Percentiles rank a stretch among this genome's conserved stretches.
phyloP scores from a whole-genome alignment of 2,888 invertebrate species.

The Enchytraeus crypticus region DNA sequence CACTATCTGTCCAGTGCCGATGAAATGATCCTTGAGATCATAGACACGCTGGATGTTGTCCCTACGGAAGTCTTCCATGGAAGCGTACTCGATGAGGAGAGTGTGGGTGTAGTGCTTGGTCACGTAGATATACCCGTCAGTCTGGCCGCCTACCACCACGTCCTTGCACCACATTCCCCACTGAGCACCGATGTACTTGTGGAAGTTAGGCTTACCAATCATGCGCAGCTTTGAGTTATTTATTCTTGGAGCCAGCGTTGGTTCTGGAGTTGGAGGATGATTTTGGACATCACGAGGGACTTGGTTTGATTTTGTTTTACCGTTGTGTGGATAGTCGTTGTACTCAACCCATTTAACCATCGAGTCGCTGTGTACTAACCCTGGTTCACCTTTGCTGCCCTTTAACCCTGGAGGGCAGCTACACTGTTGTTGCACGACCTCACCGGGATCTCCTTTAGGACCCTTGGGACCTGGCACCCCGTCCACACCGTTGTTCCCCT shows the following conservation, averaged over 20 bases:
- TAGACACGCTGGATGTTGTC: constrained; percentile 33
- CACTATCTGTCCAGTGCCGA: constrained; percentile 92
- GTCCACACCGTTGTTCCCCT: background rate
- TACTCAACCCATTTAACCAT: background rate
- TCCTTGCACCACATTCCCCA: constrained; percentile 83
- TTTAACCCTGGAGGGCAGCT: background rate
- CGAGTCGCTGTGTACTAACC: background rate
- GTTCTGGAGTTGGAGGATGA: background rate
- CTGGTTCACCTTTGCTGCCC: background rate
- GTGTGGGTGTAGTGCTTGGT: constrained; percentile 68
- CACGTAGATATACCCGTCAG: constrained; percentile 66
- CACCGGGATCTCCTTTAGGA: background rate
- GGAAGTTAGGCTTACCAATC: constrained; percentile 82
- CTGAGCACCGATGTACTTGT: constrained; percentile 64
- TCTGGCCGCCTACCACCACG: constrained; percentile 60
- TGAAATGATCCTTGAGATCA: constrained; percentile 43
- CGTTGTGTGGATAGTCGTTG: background rate
- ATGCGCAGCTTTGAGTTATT: constrained; percentile 21
- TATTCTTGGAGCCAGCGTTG: background rate
- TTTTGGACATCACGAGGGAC: background rate
- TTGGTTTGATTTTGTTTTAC: background rate
- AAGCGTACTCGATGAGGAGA: constrained; percentile 61
- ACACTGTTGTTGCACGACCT: background rate
- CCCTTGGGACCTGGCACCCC: background rate
- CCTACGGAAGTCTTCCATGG: constrained; percentile 35